Evolutionary conservation across 2,797 vertebrate genomes (phyloP).

Genomic region (Prunella strophiata): DNA sequence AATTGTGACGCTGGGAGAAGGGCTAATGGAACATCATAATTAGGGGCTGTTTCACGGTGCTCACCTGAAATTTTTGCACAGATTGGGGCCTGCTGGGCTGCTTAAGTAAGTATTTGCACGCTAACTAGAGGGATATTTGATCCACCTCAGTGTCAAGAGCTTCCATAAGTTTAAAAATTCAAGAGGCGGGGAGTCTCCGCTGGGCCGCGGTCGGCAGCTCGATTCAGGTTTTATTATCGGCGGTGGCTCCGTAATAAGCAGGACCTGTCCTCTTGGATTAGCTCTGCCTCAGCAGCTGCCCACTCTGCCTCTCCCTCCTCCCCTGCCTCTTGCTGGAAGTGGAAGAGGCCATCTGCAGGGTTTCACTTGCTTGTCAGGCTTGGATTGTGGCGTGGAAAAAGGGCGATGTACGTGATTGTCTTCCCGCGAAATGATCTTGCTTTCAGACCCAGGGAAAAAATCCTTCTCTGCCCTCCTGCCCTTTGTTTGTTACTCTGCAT

Average conservation of each 20-base stretch:
- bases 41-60: slow-evolving; percentile 73
- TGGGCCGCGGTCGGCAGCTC: slow-evolving; percentile 83
- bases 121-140: slow-evolving; percentile 86
- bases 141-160: slow-evolving; percentile 88
- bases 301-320: slow-evolving; percentile 58
- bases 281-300: slow-evolving; percentile 78
- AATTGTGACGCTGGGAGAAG: slow-evolving; percentile 67
- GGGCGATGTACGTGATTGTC: background rate
- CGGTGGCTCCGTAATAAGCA: slow-evolving; percentile 89
- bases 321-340: slow-evolving; percentile 60
- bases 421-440: background rate
- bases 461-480: background rate
- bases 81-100: slow-evolving; percentile 73
- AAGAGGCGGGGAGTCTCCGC: slow-evolving; percentile 82
- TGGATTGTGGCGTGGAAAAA: background rate
- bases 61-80: slow-evolving; percentile 79
- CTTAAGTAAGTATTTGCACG: slow-evolving; percentile 90
- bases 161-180: slow-evolving; percentile 92
- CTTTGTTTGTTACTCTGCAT: background rate
- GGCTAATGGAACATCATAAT: slow-evolving; percentile 77
- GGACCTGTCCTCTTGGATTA: slow-evolving; percentile 93
- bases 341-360: slow-evolving; percentile 71
- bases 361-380: slow-evolving; percentile 51
- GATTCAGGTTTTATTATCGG: slow-evolving; percentile 92
- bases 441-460: background rate